Evolutionary conservation across 2,888 invertebrate genomes (phyloP).

Genomic region (Himalopsyche japonica): DNA sequence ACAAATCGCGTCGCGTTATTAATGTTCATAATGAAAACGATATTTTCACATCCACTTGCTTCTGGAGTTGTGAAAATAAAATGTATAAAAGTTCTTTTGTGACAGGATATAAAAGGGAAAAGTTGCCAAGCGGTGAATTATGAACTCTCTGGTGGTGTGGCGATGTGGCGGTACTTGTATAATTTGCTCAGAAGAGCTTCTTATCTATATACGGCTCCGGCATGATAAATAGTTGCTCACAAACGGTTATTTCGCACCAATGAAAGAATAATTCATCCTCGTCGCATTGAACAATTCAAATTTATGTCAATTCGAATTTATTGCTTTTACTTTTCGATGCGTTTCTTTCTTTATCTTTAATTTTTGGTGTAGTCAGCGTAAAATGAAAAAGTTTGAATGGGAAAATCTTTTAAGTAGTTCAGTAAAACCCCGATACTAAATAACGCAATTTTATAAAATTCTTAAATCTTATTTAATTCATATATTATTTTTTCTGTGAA

Average conservation of each 20-base stretch:
- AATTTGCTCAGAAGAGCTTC: constrained; percentile 31
- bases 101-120: constrained; percentile 24
- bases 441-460: too few relatives aligned
- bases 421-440: too few relatives aligned
- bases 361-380: not conserved
- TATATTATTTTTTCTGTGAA: too few relatives aligned
- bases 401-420: not conserved
- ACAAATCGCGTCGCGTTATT: not conserved
- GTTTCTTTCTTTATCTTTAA: not conserved
- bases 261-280: constrained; percentile 1
- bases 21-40: constrained; percentile 26
- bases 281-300: constrained; percentile 5
- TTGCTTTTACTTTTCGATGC: not conserved
- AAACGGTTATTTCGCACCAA: constrained; percentile 18
- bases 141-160: constrained; percentile 15
- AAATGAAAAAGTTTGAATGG: not conserved
- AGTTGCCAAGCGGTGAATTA: constrained; percentile 24
- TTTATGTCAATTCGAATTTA: constrained; percentile 5
- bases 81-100: constrained; percentile 11
- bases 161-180: constrained; percentile 14
- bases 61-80: constrained; percentile 15
- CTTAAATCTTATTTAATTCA: too few relatives aligned
- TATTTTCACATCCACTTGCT: constrained; percentile 24
- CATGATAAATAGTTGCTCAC: constrained; percentile 26
- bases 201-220: constrained; percentile 16